Base-by-base conservation (phyloP, 1,140 invertebrate species). In the Stratiolaelaps scimitus region DNA sequence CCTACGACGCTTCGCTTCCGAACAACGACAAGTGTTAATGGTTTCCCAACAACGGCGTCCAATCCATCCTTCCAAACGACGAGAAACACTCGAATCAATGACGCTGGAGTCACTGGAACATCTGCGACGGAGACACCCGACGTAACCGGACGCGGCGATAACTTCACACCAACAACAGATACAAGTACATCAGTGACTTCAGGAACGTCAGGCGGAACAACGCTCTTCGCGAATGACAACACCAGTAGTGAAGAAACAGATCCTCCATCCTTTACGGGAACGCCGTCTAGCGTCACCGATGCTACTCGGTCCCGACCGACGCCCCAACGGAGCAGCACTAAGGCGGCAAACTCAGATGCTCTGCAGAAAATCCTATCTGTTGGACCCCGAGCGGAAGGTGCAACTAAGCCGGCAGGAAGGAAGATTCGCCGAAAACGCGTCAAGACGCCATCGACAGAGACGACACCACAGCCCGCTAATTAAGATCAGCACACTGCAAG, bases 311-410 rank as follows among this genome's bases (percentile, higher is more conserved):
- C 34, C 34, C 34, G 10, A 40, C 4, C 34, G 34, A 40, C 34
- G 10, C 34, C 34, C 34, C 34, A 6, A 40, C 5, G 5, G 10
- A 40, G 34, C 34, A 40, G 34, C 34, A 40, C 34, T 10, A 40
- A 4, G 34, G 34, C 4, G 10, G 15, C 26, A 34, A 23, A 15
- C 1, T 60, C 53, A 2, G 53, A 34, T 15, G 53, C 53, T 34
- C 23, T 60, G 15, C 53, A 60, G 23, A 34, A 15, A 2, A 60
- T 60, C 53, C 53, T 60, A 6, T 60, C 53, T 10, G 53, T 60
- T 1, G 53, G 53, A 29, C 53, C 53, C 34, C 53, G 53, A 2
- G 53, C 53, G 10, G 34, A 40, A 10, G 34, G 34, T 40, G 34
- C 53, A 26, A 60, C 13, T 4, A 29, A 26, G 6, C 13, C 53